Evolutionary conservation across 2,888 invertebrate species (phyloP).

Genomic region (Caenorhabditis plicata): DNA sequence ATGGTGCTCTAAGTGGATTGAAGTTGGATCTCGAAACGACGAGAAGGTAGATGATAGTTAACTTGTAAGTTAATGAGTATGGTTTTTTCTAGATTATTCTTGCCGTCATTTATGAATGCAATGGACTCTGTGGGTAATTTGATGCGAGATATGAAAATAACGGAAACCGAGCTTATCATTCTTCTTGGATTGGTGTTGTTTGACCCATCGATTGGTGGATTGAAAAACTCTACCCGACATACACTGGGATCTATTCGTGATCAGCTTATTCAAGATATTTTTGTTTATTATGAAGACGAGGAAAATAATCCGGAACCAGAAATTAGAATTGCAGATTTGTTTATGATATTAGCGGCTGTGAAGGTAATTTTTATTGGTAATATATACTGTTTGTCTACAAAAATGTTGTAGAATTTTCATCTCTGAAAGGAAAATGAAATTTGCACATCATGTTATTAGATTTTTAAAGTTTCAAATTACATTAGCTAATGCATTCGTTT

Average conservation of each 20-base stretch:
- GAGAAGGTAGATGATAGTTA: slow-evolving; percentile 33
- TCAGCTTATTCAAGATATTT: slow-evolving; percentile 47
- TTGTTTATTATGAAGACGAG: slow-evolving; percentile 43
- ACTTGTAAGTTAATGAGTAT: neutral
- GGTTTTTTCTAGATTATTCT: slow-evolving; percentile 55
- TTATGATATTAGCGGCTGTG: slow-evolving; percentile 49
- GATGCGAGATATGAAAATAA: slow-evolving; percentile 49
- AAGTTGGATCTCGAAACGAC: slow-evolving; percentile 55
- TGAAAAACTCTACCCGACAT: slow-evolving; percentile 26
- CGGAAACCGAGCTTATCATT: slow-evolving; percentile 48
- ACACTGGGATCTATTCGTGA: slow-evolving; percentile 40
- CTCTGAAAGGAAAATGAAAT: too few relatives aligned
- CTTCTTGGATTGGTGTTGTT: slow-evolving; percentile 50
- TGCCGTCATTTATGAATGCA: slow-evolving; percentile 53
- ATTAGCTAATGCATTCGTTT: too few relatives aligned
- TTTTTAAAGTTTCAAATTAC: too few relatives aligned
- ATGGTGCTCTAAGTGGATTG: slow-evolving; percentile 45
- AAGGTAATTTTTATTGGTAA: slow-evolving; percentile 41
- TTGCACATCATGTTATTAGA: too few relatives aligned
- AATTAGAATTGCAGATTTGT: slow-evolving; percentile 50
- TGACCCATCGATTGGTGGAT: slow-evolving; percentile 36
- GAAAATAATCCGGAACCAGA: slow-evolving; percentile 41
- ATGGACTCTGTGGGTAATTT: slow-evolving; percentile 51
- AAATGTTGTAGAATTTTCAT: too few relatives aligned
- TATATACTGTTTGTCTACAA: too few relatives aligned